phyloP scores from a whole-genome alignment of 30 jellyfish, hydroid and myxozoan genomes.

The Sanderia malayensis region DNA sequence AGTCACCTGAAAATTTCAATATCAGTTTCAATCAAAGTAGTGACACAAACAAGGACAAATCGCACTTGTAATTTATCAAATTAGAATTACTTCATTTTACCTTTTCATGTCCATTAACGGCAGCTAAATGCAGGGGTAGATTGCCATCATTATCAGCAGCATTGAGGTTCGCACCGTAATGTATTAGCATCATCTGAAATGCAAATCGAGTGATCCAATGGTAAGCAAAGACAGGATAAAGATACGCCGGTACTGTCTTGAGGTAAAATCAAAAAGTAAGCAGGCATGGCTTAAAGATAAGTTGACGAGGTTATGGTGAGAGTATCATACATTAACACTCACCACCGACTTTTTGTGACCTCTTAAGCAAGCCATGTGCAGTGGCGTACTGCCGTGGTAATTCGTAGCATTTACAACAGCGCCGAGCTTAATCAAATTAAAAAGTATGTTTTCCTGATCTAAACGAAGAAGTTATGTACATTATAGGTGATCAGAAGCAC shows the following conservation, averaged over 20 bases:
- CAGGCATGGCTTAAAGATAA: no score
- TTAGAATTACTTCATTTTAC: constrained; percentile 23
- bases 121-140: constrained; percentile 89
- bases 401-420: constrained; percentile 90
- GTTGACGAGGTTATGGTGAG: no score
- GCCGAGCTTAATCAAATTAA: constrained; percentile 68
- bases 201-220: no score
- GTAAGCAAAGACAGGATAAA: no score
- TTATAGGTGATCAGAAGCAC: no score
- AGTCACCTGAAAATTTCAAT: constrained; percentile 22
- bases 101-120: constrained; percentile 91
- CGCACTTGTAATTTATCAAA: not conserved
- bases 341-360: constrained; percentile 92
- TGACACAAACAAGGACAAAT: not conserved
- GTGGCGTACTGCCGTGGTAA: constrained; percentile 93
- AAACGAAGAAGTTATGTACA: not conserved
- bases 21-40: not conserved
- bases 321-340: constrained; percentile 1
- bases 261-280: no score
- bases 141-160: constrained; percentile 86
- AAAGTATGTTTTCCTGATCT: constrained; percentile 65
- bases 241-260: not conserved
- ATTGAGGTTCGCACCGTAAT: constrained; percentile 76
- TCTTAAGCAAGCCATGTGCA: constrained; percentile 89
- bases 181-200: constrained; percentile 68